Base-by-base conservation (phyloP, 2,113 vertebrate species). In the Uria lomvia region DNA sequence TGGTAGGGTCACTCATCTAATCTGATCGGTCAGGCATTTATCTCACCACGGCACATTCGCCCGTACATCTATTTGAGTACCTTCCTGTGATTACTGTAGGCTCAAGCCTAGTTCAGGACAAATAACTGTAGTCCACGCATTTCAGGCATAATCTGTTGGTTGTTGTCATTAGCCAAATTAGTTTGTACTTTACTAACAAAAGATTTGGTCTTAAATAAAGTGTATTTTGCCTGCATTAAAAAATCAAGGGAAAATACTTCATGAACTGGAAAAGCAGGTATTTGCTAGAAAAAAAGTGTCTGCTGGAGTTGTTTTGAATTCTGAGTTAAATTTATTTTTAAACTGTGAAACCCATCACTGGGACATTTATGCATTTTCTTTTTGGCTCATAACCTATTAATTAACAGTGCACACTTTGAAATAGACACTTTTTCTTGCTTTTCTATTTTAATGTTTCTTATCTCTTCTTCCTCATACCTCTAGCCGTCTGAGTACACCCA, bases 61-160 rank as follows among this genome's bases (percentile, higher is more conserved):
- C 3, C 21, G 42, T 76, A 62, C 67, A 85, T 66, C 73, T 70
- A 15, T 59, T 94, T 86, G 59, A 60, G 45, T 76, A 95, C 53
- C 56, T 92, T 71, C 55, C 58, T 55, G 45, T n/a, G 15, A 94
- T 94, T 88, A 89, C 85, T 94, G 74, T 50, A 71, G 40, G 19
- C 27, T 84, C 88, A 90, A 89, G 30, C 38, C 77, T 84, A 47
- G 40, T 91, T 94, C 89, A 94, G 80, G 94, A 38, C 66, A 94
- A 80, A 55, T 87, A 83, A 71, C 43, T 93, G 53, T 94, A 59
- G 81, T 74, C 55, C 10, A 4, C 70, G 10, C 15, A 70, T 93
- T 91, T 97, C 87, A 96, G 77, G 68, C 53, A 77, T 97, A 91
- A 95, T 96, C 90, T 96, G 80, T 95, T 96, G 83, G 67, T 95